Evolutionary conservation across 2,797 vertebrate species (phyloP).

Genomic region (Tokudaia tokunoshimensis): DNA sequence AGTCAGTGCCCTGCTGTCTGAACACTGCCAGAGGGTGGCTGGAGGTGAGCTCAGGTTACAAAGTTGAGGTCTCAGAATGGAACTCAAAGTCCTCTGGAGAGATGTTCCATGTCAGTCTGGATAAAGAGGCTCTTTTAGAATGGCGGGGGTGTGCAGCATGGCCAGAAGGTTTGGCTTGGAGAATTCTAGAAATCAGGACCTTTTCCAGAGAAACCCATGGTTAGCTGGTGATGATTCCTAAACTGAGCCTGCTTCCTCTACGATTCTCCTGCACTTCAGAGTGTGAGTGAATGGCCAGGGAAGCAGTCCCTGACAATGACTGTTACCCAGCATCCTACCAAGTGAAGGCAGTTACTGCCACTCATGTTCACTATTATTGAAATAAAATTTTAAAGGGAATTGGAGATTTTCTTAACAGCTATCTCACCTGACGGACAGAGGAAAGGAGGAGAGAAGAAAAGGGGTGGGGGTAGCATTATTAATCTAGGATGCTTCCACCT

Average conservation of each 20-base stretch:
- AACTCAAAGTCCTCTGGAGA: slow-evolving; percentile 53
- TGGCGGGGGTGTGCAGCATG: neutral
- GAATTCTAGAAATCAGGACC: slow-evolving; percentile 28
- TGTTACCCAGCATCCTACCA: neutral
- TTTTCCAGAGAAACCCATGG: slow-evolving; percentile 49
- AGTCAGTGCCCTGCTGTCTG: neutral
- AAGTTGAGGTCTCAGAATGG: neutral
- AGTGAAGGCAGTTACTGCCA: slow-evolving; percentile 11
- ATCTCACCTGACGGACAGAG: neutral
- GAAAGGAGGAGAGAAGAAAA: neutral
- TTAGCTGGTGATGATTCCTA: slow-evolving; percentile 31
- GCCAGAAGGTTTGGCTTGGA: neutral
- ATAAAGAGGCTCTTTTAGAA: neutral
- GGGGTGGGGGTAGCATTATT: neutral
- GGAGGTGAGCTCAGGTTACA: slow-evolving; percentile 57
- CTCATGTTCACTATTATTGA: neutral
- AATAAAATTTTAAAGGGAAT: slow-evolving; percentile 27
- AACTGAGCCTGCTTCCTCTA: neutral
- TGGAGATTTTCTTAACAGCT: slow-evolving; percentile 38
- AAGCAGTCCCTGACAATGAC: neutral
- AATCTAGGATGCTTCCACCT: slow-evolving; percentile 18
- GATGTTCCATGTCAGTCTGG: neutral
- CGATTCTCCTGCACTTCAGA: neutral
- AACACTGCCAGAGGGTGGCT: neutral
- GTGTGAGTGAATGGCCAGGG: neutral